These are phyloP conservation scores for Drosophila parabipectinata DNA, from an alignment of 1,140 invertebrate genomes.

Conservation along the genomic window DNA sequence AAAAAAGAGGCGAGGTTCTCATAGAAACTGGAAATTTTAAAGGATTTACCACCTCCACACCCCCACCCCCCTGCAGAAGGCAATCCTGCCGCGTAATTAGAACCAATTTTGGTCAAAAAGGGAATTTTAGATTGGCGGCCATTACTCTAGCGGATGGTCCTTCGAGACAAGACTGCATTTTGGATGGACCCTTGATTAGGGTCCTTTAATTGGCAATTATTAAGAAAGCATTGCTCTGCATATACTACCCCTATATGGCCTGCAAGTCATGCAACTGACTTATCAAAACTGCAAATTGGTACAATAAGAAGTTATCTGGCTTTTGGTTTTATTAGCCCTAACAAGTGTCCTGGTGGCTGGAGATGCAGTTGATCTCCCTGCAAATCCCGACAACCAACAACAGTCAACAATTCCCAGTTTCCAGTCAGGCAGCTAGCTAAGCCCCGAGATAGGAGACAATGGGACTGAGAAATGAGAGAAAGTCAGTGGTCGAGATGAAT, in stretches of 20 bases:
- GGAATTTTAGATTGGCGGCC: constrained; percentile 5
- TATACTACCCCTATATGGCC: too few relatives aligned
- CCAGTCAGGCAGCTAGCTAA: constrained; percentile 4
- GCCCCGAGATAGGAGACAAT: constrained; percentile 23
- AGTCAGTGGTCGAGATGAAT: constrained; percentile 1
- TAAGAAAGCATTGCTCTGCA: not conserved
- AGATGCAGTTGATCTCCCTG: constrained; percentile 29
- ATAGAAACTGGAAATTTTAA: constrained; percentile 7
- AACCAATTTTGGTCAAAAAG: not conserved
- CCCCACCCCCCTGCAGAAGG: not conserved
- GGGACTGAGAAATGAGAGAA: not conserved
- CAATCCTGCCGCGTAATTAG: constrained; percentile 2
- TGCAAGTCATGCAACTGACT: not conserved
- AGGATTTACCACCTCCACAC: not conserved
- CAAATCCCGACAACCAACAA: constrained; percentile 19
- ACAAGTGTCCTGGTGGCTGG: not conserved
- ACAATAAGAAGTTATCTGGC: not conserved
- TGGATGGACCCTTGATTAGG: too few relatives aligned
- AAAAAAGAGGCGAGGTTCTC: not conserved
- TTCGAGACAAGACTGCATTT: not conserved
- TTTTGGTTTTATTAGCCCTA: constrained; percentile 8
- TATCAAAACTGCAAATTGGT: not conserved
- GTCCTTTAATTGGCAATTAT: not conserved
- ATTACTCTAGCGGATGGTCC: too few relatives aligned
- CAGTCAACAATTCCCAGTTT: constrained; percentile 3